Conservation (phyloP, 2,888 invertebrate species). For the Yponomeuta plumbellus region DNA sequence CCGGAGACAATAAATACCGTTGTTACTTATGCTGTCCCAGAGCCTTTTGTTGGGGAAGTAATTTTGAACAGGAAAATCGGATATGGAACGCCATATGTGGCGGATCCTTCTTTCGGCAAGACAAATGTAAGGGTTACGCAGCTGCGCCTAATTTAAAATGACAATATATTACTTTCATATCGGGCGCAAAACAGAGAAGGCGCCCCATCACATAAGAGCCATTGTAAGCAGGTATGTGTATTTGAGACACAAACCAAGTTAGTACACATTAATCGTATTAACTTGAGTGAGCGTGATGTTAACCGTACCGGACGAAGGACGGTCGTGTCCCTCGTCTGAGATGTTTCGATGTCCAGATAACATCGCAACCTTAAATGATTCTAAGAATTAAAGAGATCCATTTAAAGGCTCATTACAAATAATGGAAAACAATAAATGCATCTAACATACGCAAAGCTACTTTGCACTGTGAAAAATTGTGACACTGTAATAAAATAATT, state of each 20-base stretch:
- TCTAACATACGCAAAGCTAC: neutral
- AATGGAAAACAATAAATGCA: neutral
- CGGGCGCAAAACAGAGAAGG: conserved; percentile 22
- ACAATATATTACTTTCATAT: conserved; percentile 12
- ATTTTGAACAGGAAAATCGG: conserved; percentile 10
- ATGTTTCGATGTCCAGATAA: no score
- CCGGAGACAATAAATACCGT: conserved; percentile 11
- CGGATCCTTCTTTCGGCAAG: conserved; percentile 1
- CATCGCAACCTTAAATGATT: no score
- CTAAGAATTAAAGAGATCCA: no score
- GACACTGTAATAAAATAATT: no score
- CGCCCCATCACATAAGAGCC: conserved; percentile 18
- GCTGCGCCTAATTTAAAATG: conserved; percentile 11
- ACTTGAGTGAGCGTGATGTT: conserved; percentile 35
- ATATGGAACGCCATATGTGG: conserved; percentile 10
- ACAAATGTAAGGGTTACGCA: conserved; percentile 8
- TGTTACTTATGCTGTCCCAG: neutral
- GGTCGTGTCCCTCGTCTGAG: conserved; percentile 23
- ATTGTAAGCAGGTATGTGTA: conserved; percentile 20
- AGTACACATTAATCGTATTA: conserved; percentile 43
- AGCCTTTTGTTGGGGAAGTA: conserved; percentile 9
- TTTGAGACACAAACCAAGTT: conserved; percentile 16
- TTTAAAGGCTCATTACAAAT: conserved; percentile 24
- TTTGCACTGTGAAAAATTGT: no score
- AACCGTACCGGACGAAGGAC: conserved; percentile 37